Evolutionary conservation across 2,888 invertebrate genomes (phyloP).

Genomic region (Diabrotica balteata): DNA sequence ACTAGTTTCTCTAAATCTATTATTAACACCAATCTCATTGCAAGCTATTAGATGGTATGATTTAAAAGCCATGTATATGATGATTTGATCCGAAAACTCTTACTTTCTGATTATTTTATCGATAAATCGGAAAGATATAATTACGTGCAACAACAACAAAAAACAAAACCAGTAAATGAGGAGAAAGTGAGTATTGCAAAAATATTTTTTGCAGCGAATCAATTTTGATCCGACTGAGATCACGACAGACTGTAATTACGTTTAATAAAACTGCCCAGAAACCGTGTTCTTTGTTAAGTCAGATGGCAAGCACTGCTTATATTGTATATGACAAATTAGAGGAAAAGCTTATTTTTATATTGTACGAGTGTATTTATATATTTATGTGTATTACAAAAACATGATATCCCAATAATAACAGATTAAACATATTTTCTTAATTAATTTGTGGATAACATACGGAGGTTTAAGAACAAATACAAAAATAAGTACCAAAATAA

Average conservation of each 20-base stretch:
- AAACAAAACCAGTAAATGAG: constrained; percentile 12
- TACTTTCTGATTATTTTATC: constrained; percentile 11
- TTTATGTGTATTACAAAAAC: too few species aligned
- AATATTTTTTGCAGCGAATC: constrained; percentile 11
- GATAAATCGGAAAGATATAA: neutral
- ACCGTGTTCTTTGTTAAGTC: constrained; percentile 6
- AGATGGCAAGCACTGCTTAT: neutral
- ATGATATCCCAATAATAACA: too few species aligned
- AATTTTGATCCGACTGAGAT: constrained; percentile 15
- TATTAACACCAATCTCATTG: constrained; percentile 5
- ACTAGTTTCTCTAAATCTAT: neutral
- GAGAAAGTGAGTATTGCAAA: constrained; percentile 16
- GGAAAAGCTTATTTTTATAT: too few species aligned
- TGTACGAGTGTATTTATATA: too few species aligned
- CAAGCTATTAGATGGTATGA: constrained; percentile 9
- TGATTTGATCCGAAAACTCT: neutral
- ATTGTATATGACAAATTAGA: too few species aligned
- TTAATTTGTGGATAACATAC: too few species aligned
- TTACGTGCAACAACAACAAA: neutral
- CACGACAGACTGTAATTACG: constrained; percentile 3
- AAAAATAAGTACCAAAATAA: too few species aligned
- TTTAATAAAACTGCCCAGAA: constrained; percentile 3
- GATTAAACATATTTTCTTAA: too few species aligned
- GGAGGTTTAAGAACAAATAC: too few species aligned
- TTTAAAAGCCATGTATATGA: constrained; percentile 2